These are phyloP conservation scores for Callinectes sapidus DNA, from an alignment of 2,888 invertebrate genomes.

Conservation along the genomic window DNA sequence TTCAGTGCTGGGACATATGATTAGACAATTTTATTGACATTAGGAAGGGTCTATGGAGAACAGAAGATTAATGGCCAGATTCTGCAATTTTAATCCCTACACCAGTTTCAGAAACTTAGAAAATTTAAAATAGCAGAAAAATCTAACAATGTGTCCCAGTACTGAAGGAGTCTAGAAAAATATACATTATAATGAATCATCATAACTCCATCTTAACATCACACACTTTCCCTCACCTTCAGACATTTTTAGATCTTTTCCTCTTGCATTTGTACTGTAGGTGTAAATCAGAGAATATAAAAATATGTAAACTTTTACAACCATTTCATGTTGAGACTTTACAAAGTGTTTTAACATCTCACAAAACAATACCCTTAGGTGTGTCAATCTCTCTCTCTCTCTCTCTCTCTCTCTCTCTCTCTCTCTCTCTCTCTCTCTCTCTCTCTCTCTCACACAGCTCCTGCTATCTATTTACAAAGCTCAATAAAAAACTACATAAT, in stretches of 20 bases:
- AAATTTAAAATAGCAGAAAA: too few relatives aligned
- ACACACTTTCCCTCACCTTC: not conserved
- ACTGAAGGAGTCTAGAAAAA: too few relatives aligned
- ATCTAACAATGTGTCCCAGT: too few relatives aligned
- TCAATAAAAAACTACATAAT: conserved; percentile 7
- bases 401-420: not conserved
- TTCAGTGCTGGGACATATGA: too few relatives aligned
- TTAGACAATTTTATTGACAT: too few relatives aligned
- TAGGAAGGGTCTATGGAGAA: too few relatives aligned
- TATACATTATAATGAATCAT: not conserved
- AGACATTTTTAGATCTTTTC: not conserved
- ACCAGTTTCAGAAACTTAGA: too few relatives aligned
- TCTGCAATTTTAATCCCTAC: too few relatives aligned
- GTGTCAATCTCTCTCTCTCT: not conserved
- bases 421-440: not conserved
- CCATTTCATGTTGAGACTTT: conserved; percentile 2
- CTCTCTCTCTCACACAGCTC: not conserved
- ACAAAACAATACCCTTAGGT: not conserved
- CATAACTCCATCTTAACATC: not conserved
- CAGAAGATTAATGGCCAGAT: too few relatives aligned
- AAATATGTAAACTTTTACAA: conserved; percentile 29
- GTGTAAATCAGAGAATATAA: not conserved
- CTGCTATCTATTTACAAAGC: conserved; percentile 16
- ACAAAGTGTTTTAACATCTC: conserved; percentile 18
- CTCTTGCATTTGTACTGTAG: not conserved